A percentile compares a stretch with the other conserved stretches of the same genome.
These are phyloP conservation scores for Allolobophora icterica DNA, from an alignment of 2,888 invertebrate species.

Conservation along the genomic window DNA sequence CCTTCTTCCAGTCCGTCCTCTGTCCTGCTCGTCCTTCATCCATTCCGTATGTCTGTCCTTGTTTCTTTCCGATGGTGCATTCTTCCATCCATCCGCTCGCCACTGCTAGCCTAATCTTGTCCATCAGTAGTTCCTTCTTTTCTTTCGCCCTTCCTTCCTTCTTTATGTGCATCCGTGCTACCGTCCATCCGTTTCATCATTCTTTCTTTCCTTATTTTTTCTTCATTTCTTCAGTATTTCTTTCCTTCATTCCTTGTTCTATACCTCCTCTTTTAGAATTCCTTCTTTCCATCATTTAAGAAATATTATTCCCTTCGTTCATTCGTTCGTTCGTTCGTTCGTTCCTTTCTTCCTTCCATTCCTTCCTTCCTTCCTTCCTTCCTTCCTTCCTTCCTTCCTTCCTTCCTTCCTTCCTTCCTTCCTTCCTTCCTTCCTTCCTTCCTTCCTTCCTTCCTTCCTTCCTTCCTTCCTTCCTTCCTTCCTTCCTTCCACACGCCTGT, in stretches of 20 bases:
- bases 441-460: background rate
- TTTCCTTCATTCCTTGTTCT: background rate
- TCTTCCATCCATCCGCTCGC: no score
- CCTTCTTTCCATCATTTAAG: background rate
- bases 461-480: background rate
- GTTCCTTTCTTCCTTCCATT: background rate
- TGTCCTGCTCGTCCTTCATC: background rate
- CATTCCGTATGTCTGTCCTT: background rate
- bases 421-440: background rate
- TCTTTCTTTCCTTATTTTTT: background rate
- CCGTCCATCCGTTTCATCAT: background rate
- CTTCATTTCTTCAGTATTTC: background rate
- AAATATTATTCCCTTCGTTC: background rate
- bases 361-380: background rate
- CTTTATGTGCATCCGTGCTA: background rate
- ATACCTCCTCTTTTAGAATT: background rate
- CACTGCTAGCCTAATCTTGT: background rate
- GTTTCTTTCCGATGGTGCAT: no score
- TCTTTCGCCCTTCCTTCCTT: background rate
- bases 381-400: background rate
- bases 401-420: background rate
- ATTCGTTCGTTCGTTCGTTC: background rate
- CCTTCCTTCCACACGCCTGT: background rate
- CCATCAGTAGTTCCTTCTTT: background rate
- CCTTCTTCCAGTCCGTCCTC: background rate